phyloP scores from a whole-genome alignment of 1,140 invertebrate genomes.

The Glomeris maerens region DNA sequence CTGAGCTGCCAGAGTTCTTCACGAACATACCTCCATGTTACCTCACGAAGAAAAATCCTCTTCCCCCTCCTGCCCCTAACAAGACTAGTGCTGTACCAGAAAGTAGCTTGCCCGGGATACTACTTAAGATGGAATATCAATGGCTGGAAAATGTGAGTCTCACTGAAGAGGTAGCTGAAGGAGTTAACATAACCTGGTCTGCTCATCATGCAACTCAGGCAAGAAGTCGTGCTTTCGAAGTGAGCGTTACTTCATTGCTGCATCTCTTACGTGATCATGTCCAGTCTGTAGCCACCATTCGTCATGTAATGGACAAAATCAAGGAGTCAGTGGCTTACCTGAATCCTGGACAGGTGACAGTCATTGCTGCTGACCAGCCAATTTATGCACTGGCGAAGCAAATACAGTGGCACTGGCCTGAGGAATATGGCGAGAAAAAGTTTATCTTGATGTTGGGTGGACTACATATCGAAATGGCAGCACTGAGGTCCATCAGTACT shows the following conservation, averaged over 20 bases:
- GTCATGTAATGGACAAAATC: constrained; percentile 19
- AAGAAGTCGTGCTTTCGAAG: not conserved
- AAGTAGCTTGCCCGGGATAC: too few species aligned
- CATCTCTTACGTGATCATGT: constrained; percentile 14
- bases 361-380: not conserved
- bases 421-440: not conserved
- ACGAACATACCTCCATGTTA: too few species aligned
- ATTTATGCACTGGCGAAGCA: constrained; percentile 5
- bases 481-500: constrained; percentile 16
- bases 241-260: constrained; percentile 7
- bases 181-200: not conserved
- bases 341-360: constrained; percentile 19
- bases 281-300: constrained; percentile 14
- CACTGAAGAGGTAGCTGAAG: too few species aligned
- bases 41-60: too few species aligned
- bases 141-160: too few species aligned
- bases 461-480: not conserved
- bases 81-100: too few species aligned
- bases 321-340: constrained; percentile 13
- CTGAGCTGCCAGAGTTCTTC: too few species aligned
- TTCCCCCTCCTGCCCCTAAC: too few species aligned
- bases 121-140: too few species aligned
- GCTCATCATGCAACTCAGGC: not conserved
- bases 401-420: not conserved
- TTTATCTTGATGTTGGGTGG: constrained; percentile 7